Evolutionary conservation across 2,113 vertebrate species (phyloP).

Genomic region (Rhineura floridana): DNA sequence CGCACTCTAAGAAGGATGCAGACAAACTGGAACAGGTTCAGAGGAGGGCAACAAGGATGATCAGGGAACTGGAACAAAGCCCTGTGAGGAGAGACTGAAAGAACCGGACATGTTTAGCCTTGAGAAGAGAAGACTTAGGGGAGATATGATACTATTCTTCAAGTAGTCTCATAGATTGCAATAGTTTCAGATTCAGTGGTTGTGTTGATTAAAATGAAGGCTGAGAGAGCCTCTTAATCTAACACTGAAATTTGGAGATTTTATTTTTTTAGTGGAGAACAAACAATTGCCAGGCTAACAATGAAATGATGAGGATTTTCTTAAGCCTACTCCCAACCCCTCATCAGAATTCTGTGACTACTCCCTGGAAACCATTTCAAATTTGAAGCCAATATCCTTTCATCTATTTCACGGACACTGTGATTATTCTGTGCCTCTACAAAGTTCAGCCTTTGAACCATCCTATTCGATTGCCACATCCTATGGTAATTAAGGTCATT

Average conservation of each 20-base stretch:
- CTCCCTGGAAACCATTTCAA: background rate
- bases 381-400: constrained; percentile 4
- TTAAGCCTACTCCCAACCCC: background rate
- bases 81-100: too few species aligned
- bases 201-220: background rate
- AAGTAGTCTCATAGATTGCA: too few species aligned
- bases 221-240: background rate
- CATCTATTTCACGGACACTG: constrained; percentile 1
- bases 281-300: background rate
- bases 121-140: too few species aligned
- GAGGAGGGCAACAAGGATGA: too few species aligned
- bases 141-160: too few species aligned
- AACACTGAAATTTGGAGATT: background rate
- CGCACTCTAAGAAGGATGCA: too few species aligned
- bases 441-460: constrained; percentile 3
- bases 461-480: background rate
- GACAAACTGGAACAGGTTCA: too few species aligned
- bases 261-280: too few species aligned
- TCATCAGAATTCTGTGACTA: constrained; percentile 16
- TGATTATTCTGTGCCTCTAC: constrained; percentile 17
- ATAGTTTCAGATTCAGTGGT: background rate
- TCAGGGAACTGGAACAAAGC: too few species aligned
- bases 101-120: too few species aligned
- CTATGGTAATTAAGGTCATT: constrained; percentile 50
- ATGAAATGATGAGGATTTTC: background rate